Evolutionary conservation across 2,797 vertebrate species (phyloP).

Genomic region (Rhabdomys pumilio): DNA sequence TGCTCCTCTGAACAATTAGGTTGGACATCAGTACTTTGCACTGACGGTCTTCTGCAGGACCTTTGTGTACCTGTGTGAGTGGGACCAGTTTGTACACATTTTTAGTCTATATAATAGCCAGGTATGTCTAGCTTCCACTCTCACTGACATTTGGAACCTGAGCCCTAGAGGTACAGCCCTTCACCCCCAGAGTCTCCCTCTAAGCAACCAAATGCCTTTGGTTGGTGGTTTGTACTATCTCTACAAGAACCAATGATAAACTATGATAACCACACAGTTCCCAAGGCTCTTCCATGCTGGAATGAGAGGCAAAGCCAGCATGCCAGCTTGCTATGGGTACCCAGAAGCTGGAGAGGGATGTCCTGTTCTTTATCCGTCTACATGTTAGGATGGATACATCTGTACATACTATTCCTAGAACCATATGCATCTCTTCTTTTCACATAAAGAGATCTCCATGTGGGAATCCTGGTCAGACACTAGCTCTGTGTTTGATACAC

Average conservation of each 20-base stretch:
- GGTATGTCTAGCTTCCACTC: background rate
- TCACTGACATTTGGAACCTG: background rate
- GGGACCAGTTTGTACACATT: background rate
- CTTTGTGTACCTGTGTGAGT: background rate
- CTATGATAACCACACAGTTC: background rate
- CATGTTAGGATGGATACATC: background rate
- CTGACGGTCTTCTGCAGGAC: background rate
- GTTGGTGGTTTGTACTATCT: background rate
- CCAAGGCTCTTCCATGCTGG: background rate
- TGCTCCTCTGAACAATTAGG: background rate
- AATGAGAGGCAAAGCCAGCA: background rate
- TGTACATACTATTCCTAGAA: background rate
- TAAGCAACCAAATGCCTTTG: background rate
- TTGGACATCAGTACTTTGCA: background rate
- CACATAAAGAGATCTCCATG: slow-evolving; percentile 30
- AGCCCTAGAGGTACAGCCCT: background rate
- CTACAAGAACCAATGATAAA: background rate
- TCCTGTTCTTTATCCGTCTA: background rate
- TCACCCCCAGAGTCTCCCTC: background rate
- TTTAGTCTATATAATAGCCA: rapidly evolving
- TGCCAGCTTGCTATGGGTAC: background rate
- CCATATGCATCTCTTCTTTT: background rate
- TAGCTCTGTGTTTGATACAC: background rate
- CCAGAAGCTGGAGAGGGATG: background rate
- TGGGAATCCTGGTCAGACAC: slow-evolving; percentile 27